These are phyloP conservation scores for Erpetoichthys calabaricus DNA, from an alignment of 2,797 vertebrate species.

Conservation along the genomic window DNA sequence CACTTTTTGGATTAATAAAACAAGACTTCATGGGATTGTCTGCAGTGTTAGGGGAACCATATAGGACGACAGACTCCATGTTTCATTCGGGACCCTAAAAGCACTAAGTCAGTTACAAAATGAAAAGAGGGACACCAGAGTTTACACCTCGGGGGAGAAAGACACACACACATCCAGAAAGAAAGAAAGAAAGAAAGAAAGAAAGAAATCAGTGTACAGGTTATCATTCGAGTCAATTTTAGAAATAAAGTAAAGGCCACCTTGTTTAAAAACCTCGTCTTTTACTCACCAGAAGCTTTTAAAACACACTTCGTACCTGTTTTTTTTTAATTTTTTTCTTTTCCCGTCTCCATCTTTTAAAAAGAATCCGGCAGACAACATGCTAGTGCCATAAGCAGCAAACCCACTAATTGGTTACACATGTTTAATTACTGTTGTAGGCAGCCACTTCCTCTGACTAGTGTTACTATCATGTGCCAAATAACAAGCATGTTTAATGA, in stretches of 20 bases:
- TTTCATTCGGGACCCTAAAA: no score
- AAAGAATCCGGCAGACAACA: slow-evolving; percentile 78
- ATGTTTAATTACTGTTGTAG: slow-evolving; percentile 94
- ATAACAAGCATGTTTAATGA: slow-evolving; percentile 56
- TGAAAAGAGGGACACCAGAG: no score
- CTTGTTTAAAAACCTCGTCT: slow-evolving; percentile 21
- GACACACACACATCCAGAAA: no score
- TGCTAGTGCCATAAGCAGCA: slow-evolving; percentile 69
- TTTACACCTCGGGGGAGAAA: no score
- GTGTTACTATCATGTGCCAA: slow-evolving; percentile 64
- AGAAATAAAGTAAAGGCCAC: slow-evolving; percentile 33
- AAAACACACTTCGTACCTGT: slow-evolving; percentile 48
- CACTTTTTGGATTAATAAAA: no score
- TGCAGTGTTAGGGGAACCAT: no score
- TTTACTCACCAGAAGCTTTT: slow-evolving; percentile 10
- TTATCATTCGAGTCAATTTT: slow-evolving; percentile 24
- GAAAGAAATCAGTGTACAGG: no score
- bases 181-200: no score
- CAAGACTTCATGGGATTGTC: no score
- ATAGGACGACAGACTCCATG: no score
- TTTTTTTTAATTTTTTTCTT: slow-evolving; percentile 31
- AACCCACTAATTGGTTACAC: slow-evolving; percentile 88
- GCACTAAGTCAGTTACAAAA: no score
- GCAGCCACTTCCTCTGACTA: slow-evolving; percentile 81
- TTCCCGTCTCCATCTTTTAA: slow-evolving; percentile 29